These are phyloP conservation scores for Siphlonurus alternatus DNA, from an alignment of 2,888 invertebrate genomes.

Conservation along the genomic window DNA sequence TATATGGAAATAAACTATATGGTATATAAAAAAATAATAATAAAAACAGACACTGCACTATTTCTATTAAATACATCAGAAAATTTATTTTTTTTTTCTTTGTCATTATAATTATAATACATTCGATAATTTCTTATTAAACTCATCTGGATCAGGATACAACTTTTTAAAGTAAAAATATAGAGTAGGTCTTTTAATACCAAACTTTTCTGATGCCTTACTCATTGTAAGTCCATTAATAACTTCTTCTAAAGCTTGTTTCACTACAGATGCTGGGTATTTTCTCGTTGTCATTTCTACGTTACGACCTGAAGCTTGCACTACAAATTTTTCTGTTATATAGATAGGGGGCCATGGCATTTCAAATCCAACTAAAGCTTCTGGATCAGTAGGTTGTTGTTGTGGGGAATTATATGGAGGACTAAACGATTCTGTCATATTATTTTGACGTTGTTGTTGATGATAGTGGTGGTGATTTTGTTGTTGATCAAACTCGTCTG, in stretches of 20 bases:
- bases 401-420: not conserved
- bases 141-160: slow-evolving; percentile 26
- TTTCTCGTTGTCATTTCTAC: slow-evolving; percentile 14
- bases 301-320: not conserved
- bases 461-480: slow-evolving; percentile 5
- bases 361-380: not conserved
- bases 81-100: no score
- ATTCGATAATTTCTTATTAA: not conserved
- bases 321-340: not conserved
- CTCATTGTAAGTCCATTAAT: slow-evolving; percentile 33
- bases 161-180: slow-evolving; percentile 36
- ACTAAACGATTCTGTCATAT: not conserved
- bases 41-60: no score
- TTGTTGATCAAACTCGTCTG: no score
- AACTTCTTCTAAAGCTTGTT: slow-evolving; percentile 30
- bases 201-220: slow-evolving; percentile 31
- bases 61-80: not conserved
- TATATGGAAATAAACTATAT: no score
- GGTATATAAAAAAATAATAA: no score
- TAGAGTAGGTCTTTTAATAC: slow-evolving; percentile 34
- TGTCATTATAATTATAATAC: no score
- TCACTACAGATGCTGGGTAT: slow-evolving; percentile 13
- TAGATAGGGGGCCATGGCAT: not conserved
- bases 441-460: slow-evolving; percentile 5
- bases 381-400: slow-evolving; percentile 1